Conservation (phyloP, 2,797 vertebrate species). For the Sylvilagus floridanus region DNA sequence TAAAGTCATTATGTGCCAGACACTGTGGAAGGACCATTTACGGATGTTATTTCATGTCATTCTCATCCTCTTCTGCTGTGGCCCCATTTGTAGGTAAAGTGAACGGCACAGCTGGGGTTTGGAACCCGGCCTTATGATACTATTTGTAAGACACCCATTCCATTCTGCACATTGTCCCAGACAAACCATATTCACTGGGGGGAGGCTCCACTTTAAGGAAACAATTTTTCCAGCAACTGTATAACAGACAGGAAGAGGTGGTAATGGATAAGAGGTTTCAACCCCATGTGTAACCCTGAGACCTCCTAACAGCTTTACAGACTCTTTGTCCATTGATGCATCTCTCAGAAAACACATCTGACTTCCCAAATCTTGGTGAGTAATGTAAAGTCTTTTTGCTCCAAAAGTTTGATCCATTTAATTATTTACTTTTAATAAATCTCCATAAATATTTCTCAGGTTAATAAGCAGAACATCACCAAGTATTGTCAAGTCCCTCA, state of each 20-base stretch:
- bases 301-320: not conserved
- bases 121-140: not conserved
- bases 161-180: not conserved
- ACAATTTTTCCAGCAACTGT: not conserved
- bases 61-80: not conserved
- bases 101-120: not conserved
- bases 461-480: not conserved
- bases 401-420: not conserved
- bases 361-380: not conserved
- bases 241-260: not conserved
- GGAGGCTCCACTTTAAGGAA: not conserved
- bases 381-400: not conserved
- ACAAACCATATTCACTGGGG: not conserved
- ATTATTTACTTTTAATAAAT: not conserved
- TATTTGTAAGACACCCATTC: not conserved
- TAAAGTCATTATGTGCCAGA: conserved; percentile 56
- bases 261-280: not conserved
- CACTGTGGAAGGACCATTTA: not conserved
- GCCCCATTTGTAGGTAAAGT: not conserved
- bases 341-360: not conserved
- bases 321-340: not conserved
- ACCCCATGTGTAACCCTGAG: not conserved
- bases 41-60: conserved; percentile 42
- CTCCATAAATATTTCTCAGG: not conserved
- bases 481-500: not conserved